Evolutionary conservation across 1,140 invertebrate genomes (phyloP).

Genomic region (Neodiprion pinetum): DNA sequence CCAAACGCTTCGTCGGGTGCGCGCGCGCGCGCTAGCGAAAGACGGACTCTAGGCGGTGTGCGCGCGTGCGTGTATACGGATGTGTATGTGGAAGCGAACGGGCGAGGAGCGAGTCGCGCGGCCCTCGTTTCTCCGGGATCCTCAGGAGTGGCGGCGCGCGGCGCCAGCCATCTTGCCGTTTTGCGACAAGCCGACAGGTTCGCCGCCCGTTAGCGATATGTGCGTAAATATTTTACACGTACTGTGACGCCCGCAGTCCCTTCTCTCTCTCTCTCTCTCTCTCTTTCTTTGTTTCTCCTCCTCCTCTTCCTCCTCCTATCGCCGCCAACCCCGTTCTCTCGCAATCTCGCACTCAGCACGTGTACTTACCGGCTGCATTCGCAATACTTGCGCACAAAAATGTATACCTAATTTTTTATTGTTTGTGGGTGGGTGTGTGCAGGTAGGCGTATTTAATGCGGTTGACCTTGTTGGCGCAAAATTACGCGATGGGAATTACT

Average conservation of each 20-base stretch:
- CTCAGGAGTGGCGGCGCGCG: neutral
- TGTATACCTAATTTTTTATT: neutral
- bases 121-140: neutral
- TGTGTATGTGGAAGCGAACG: neutral
- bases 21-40: neutral
- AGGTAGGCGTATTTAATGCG: neutral
- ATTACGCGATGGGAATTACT: conserved; percentile 15
- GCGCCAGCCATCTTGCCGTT: conserved; percentile 9
- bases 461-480: conserved; percentile 8
- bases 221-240: neutral
- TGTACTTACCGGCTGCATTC: conserved; percentile 13
- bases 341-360: neutral
- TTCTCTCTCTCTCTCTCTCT: conserved; percentile 5
- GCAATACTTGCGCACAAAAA: conserved; percentile 13
- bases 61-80: neutral
- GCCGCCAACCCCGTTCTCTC: neutral
- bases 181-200: conserved; percentile 9
- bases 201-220: neutral
- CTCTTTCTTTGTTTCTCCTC: neutral
- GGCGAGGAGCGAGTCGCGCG: neutral
- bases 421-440: too few species aligned
- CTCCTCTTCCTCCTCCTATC: neutral
- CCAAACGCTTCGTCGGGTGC: neutral
- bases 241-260: neutral
- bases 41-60: neutral